Base-by-base conservation (phyloP, 2,797 vertebrate genomes). In the Ambastaia sidthimunki region DNA sequence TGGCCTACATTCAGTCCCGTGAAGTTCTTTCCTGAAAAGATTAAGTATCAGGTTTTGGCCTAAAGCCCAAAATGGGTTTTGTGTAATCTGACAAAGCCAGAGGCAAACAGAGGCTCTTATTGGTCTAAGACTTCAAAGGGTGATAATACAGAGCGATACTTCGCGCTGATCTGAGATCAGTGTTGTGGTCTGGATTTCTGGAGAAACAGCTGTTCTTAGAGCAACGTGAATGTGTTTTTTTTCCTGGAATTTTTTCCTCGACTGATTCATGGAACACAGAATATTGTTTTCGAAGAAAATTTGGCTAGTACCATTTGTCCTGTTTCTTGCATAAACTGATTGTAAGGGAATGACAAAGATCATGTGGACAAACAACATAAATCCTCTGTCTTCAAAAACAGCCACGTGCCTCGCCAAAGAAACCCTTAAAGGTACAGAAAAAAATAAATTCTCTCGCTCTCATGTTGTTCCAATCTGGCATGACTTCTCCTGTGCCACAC, bases 121-220 rank as follows among this genome's bases (percentile, higher is more conserved):
- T 78, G 65, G 66, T 82, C 82, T 82, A 13, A 85, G 78, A 9
- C 81, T 87, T 87, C 78, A 76, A 70, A 87, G 86, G 68, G 65
- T 71, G 69, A 34, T 71, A 21, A 63, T 67, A 59, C 63, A 28
- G 47, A 11, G 37, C 23, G 18, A 44, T 77, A 31, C 44, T 55
- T 50, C 57, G 70, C 37, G 57, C 52, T 80, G 71, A 75, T 68
- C 62, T 82, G 62, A 78, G 71, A 59, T 57, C 74, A 80, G 48
- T 68, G 76, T 75, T 44, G 66, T 19, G 67, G 72, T 28, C 62
- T 71, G 69, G 50, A 74, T 50, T 66, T 78, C 23, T 67, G 55
- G 75, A 74, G n/a, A 44, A 57, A 59, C 77, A 59, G 70, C 63
- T 76, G 70, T 44, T 52, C 31, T 71, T 23, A 48, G 65, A 74